Conservation (phyloP, 2,888 invertebrate species). For the Hypsopygia costalis region DNA sequence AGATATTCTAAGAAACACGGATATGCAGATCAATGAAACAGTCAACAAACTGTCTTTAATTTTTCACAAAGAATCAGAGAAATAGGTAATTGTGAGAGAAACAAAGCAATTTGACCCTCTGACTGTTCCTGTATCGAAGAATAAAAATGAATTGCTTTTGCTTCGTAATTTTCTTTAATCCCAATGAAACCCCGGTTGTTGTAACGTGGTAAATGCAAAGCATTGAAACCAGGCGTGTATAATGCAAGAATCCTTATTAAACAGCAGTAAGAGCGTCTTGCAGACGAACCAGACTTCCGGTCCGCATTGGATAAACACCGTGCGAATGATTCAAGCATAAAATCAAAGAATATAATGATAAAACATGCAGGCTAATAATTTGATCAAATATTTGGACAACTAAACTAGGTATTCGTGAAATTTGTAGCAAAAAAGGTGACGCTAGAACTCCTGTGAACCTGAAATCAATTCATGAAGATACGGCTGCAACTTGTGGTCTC, state of each 20-base stretch:
- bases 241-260: constrained; percentile 36
- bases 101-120: no score
- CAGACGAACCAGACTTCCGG: constrained; percentile 34
- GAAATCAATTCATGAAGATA: constrained; percentile 62
- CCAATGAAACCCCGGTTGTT: constrained; percentile 40
- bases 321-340: constrained; percentile 47
- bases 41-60: no score
- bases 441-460: constrained; percentile 57
- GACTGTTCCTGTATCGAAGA: no score
- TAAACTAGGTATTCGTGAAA: constrained; percentile 6
- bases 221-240: constrained; percentile 76
- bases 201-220: constrained; percentile 71
- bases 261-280: constrained; percentile 40
- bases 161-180: constrained; percentile 22
- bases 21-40: no score
- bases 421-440: constrained; percentile 32
- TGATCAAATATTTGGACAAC: not conserved
- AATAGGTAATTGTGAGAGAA: no score
- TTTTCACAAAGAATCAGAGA: no score
- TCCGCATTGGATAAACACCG: constrained; percentile 50
- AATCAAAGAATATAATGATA: constrained; percentile 32
- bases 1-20: no score
- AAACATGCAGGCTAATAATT: constrained; percentile 6
- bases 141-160: constrained; percentile 22
- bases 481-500: constrained; percentile 76